Evolutionary conservation across 2,113 vertebrate genomes (phyloP).

Genomic region (Oreochromis tanganicae): DNA sequence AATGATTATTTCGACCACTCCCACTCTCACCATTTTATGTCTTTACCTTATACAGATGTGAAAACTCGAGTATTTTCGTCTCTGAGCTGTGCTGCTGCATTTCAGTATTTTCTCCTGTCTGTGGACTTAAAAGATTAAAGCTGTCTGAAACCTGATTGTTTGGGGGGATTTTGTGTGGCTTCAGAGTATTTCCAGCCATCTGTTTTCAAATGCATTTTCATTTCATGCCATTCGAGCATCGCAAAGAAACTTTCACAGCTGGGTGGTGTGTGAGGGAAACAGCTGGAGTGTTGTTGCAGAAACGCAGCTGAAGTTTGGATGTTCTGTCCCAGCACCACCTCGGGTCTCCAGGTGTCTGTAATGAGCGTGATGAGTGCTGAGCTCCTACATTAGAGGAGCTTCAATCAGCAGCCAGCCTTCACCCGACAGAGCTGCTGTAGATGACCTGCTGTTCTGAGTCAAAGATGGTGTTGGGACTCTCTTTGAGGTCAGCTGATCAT

Average conservation of each 20-base stretch:
- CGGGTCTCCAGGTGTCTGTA: neutral
- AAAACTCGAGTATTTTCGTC: neutral
- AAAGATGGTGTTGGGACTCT: neutral
- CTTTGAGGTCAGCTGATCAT: neutral
- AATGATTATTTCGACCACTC: neutral
- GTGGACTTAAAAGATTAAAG: neutral
- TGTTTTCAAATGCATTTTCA: neutral
- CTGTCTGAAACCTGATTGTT: neutral
- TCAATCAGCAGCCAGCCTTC: neutral
- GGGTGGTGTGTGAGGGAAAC: neutral
- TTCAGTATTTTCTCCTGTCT: neutral
- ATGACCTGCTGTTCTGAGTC: neutral
- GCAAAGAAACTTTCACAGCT: neutral
- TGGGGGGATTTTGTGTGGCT: neutral
- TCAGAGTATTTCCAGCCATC: neutral
- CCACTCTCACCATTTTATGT: neutral
- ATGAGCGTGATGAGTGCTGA: neutral
- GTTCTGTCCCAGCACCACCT: neutral
- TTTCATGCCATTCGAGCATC: neutral
- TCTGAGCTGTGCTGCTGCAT: neutral
- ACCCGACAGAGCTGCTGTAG: neutral
- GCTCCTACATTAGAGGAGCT: neutral
- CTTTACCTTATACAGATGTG: neutral
- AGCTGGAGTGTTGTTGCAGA: neutral
- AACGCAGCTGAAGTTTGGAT: neutral